phyloP scores from a whole-genome alignment of 1,140 invertebrate genomes.

The Drosophila pandora region DNA sequence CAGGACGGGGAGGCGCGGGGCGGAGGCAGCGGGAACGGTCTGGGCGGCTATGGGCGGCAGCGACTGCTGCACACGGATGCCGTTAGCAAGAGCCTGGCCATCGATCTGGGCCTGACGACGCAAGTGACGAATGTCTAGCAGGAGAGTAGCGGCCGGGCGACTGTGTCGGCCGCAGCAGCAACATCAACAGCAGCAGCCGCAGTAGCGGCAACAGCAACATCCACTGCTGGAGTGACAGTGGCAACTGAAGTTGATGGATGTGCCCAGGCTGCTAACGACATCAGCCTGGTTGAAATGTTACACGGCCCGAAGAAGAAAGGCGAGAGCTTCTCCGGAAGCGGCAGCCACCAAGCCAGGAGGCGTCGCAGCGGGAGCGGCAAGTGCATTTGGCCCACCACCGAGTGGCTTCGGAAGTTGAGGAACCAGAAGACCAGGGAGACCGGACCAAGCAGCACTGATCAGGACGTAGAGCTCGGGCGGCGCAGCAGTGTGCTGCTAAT shows the following conservation, averaged over 20 bases:
- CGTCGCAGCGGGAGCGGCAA: slow-evolving; percentile 63
- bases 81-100: slow-evolving; percentile 77
- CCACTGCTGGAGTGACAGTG: slow-evolving; percentile 16
- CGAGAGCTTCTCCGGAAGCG: background rate
- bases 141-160: slow-evolving; percentile 54
- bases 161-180: slow-evolving; percentile 44
- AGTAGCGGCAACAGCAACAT: slow-evolving; percentile 22
- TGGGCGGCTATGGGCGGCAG: slow-evolving; percentile 58
- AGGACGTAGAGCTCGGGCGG: slow-evolving; percentile 33
- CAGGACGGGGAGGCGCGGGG: slow-evolving; percentile 71
- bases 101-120: slow-evolving; percentile 78
- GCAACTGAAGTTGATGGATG: slow-evolving; percentile 66
- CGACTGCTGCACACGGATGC: slow-evolving; percentile 67
- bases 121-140: slow-evolving; percentile 84
- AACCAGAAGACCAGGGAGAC: slow-evolving; percentile 13
- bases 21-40: slow-evolving; percentile 24
- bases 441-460: background rate
- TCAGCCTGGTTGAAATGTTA: slow-evolving; percentile 66
- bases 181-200: slow-evolving; percentile 29
- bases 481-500: slow-evolving; percentile 66
- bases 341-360: slow-evolving; percentile 15
- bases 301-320: slow-evolving; percentile 26
- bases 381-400: slow-evolving; percentile 67
- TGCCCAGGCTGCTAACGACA: slow-evolving; percentile 58
- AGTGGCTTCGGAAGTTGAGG: slow-evolving; percentile 61